These are phyloP conservation scores for Heterotis niloticus DNA, from an alignment of 2,113 vertebrate genomes.

Conservation along the genomic window DNA sequence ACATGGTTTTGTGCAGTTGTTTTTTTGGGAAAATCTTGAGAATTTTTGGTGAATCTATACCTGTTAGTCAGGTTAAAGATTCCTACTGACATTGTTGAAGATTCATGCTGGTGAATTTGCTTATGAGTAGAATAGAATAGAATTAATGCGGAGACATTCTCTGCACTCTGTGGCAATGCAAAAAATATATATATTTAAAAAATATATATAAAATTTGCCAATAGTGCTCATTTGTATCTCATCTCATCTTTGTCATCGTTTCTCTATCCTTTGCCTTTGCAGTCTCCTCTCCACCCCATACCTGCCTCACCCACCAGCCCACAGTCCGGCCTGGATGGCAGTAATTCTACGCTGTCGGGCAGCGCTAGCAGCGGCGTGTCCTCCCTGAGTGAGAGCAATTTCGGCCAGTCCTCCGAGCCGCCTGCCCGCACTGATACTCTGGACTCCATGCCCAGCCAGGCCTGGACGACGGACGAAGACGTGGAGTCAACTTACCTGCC, in stretches of 20 bases:
- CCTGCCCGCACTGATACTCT: constrained; percentile 80
- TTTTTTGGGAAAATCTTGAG: no score
- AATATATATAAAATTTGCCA: no score
- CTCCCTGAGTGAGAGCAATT: constrained; percentile 91
- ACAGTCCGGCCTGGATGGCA: constrained; percentile 87
- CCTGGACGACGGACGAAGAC: constrained; percentile 84
- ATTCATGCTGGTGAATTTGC: no score
- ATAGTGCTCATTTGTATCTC: no score
- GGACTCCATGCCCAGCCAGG: constrained; percentile 83
- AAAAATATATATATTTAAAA: no score
- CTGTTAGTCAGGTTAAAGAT: no score
- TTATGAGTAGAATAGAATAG: no score
- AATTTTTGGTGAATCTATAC: no score
- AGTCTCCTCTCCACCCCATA: constrained; percentile 91
- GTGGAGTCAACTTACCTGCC: constrained; percentile 83
- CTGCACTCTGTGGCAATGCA: no score
- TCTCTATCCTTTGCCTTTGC: constrained; percentile 31
- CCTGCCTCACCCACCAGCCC: constrained; percentile 95
- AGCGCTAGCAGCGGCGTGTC: constrained; percentile 94
- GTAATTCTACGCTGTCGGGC: constrained; percentile 90
- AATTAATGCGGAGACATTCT: no score
- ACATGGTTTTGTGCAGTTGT: no score
- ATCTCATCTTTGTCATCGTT: not conserved
- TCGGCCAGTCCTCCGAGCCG: constrained; percentile 79
- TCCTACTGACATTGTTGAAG: no score